These are phyloP conservation scores for Gnatocerus cornutus DNA, from an alignment of 2,888 invertebrate species.

Conservation along the genomic window DNA sequence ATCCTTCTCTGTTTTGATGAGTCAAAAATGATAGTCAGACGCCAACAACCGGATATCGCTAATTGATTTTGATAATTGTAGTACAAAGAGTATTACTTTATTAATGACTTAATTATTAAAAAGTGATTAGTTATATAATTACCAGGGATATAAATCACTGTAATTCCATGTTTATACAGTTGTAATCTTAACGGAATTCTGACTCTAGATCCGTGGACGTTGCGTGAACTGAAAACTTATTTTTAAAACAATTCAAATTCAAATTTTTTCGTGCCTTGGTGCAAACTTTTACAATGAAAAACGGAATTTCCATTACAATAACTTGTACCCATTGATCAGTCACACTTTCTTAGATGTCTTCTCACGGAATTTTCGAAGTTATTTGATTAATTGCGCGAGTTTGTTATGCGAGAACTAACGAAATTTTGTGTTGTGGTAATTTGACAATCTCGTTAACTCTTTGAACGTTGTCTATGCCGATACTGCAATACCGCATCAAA, in stretches of 20 bases:
- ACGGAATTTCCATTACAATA: too few relatives aligned
- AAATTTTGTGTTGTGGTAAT: too few relatives aligned
- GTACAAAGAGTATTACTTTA: constrained; percentile 8
- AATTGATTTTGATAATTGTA: constrained; percentile 26
- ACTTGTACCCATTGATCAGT: too few relatives aligned
- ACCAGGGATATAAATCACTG: constrained; percentile 17
- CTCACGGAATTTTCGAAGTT: too few relatives aligned
- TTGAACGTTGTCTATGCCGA: background rate
- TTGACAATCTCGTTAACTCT: background rate
- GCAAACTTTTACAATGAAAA: too few relatives aligned
- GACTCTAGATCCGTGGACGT: background rate
- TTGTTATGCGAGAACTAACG: background rate
- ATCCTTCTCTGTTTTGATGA: too few relatives aligned
- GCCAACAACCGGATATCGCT: constrained; percentile 30
- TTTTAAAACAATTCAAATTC: too few relatives aligned
- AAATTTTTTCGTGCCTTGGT: background rate
- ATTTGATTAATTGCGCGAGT: too few relatives aligned
- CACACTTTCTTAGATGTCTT: too few relatives aligned
- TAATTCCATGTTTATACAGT: constrained; percentile 5
- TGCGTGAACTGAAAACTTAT: background rate
- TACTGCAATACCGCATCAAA: constrained; percentile 1
- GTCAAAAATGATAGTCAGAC: constrained; percentile 1
- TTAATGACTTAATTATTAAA: constrained; percentile 1
- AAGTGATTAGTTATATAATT: constrained; percentile 26
- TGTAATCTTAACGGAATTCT: background rate